A percentile compares a stretch with the other conserved stretches of the same genome.
Conservation (phyloP, 2,797 vertebrate genomes). For the Enteromius thamalakanensis region DNA sequence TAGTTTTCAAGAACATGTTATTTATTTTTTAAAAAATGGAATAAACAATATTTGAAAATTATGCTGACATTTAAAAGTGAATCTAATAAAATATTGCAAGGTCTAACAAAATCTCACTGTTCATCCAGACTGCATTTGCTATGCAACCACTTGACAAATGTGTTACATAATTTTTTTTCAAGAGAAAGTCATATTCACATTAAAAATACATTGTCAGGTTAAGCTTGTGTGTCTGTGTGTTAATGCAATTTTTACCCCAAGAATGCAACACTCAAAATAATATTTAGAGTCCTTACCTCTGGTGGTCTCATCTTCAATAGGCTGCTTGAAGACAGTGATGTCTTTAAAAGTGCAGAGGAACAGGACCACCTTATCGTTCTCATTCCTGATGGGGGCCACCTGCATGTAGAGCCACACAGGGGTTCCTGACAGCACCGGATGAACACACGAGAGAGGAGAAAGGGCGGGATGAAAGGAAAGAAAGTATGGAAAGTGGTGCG, state of each 20-base stretch:
- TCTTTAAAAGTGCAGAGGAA: conserved; percentile 99
- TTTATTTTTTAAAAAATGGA: neutral
- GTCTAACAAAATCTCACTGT: neutral
- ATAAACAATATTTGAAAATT: neutral
- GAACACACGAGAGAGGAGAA: conserved; percentile 9
- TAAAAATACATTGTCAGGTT: neutral
- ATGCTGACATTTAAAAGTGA: neutral
- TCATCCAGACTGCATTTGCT: neutral
- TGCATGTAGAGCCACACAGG: conserved; percentile 99
- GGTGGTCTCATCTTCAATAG: conserved; percentile 93
- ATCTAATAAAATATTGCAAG: neutral
- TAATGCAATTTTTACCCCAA: neutral
- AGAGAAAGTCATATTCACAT: neutral
- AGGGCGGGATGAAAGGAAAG: conserved; percentile 56
- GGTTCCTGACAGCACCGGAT: conserved; percentile 77
- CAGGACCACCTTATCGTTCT: conserved; percentile 97
- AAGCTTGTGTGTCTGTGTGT: neutral
- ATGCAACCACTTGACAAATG: neutral
- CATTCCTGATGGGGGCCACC: conserved; percentile 97
- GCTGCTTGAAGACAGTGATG: conserved; percentile 98
- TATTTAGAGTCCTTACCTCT: conserved; percentile 81
- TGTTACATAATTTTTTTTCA: neutral
- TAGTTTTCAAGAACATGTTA: neutral
- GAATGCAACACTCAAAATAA: neutral
- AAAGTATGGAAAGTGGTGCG: conserved; percentile 30